Percentiles rank a stretch among this genome's conserved stretches.
Evolutionary conservation across 2,113 vertebrate genomes (phyloP).

Genomic region (Periophthalmus modestus): DNA sequence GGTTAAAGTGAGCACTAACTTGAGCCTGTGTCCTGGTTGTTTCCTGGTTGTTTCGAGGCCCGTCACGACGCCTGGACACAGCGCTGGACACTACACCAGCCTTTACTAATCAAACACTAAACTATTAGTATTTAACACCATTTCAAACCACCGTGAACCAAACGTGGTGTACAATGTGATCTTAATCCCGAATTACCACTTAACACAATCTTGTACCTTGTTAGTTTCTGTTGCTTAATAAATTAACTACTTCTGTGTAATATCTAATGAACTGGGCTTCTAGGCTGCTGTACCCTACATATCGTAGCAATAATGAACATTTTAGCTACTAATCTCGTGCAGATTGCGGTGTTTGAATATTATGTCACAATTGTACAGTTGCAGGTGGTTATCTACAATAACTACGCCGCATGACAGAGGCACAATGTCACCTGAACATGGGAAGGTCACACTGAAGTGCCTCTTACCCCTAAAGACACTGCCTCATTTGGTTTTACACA

Average conservation of each 20-base stretch:
- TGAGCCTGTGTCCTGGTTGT: neutral
- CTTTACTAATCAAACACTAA: neutral
- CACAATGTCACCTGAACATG: conserved; percentile 59
- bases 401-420: conserved; percentile 20
- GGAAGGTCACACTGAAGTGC: conserved; percentile 67
- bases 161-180: neutral
- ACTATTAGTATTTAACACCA: neutral
- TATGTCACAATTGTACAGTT: neutral
- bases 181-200: neutral
- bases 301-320: neutral
- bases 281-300: neutral
- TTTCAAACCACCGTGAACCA: neutral
- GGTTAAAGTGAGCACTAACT: neutral
- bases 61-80: conserved; percentile 30
- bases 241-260: neutral
- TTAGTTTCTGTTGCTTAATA: neutral
- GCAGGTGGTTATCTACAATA: neutral
- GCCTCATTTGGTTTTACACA: neutral
- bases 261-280: neutral
- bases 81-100: neutral
- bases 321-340: neutral
- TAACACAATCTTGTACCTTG: neutral
- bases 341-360: neutral
- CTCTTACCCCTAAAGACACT: neutral
- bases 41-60: conserved; percentile 19